Percentiles rank a stretch among this genome's conserved stretches.
These are phyloP conservation scores for Eupithecia centaureata DNA, from an alignment of 2,888 invertebrate species.

Conservation along the genomic window DNA sequence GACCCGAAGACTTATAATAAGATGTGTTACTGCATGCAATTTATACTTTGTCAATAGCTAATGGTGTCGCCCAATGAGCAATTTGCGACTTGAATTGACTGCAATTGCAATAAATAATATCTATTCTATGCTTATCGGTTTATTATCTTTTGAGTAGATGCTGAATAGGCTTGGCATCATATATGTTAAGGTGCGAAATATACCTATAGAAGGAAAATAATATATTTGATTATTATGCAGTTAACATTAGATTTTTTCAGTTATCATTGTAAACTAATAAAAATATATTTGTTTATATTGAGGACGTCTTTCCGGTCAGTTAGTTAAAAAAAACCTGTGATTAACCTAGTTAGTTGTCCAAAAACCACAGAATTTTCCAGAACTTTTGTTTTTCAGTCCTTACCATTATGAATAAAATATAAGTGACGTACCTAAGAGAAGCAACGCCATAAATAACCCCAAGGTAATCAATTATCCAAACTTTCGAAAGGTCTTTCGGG, in stretches of 20 bases:
- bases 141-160: too few species aligned
- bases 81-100: not conserved
- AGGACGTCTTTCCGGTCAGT: too few species aligned
- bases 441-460: constrained; percentile 36
- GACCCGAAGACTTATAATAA: too few species aligned
- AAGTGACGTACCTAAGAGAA: constrained; percentile 12
- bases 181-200: too few species aligned
- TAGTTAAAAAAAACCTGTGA: too few species aligned
- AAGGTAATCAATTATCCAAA: constrained; percentile 41
- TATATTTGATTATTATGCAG: too few species aligned
- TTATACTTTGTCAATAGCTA: not conserved
- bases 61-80: not conserved
- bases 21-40: not conserved
- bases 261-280: too few species aligned
- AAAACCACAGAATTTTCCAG: not conserved
- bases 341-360: too few species aligned
- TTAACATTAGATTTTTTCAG: too few species aligned
- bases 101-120: not conserved
- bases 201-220: too few species aligned
- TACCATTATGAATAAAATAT: constrained; percentile 11
- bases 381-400: constrained; percentile 4
- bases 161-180: too few species aligned
- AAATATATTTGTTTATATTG: too few species aligned
- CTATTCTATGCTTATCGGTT: not conserved
- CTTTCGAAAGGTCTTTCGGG: constrained; percentile 25